Conservation (phyloP, 23 tunicate species). For the Trididemnum nubilum region DNA sequence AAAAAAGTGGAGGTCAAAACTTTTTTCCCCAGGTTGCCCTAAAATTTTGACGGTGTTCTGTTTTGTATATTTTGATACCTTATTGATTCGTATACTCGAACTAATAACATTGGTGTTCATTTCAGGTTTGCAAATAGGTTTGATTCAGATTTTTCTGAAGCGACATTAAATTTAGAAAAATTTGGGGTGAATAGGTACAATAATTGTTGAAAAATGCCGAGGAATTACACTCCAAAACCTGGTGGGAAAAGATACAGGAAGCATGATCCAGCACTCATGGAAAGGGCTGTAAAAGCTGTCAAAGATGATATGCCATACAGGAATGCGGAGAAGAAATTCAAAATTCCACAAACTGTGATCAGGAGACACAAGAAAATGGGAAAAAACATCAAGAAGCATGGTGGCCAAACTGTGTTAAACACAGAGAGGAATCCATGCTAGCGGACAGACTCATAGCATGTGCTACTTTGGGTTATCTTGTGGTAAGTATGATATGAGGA, state of each 20-base stretch:
- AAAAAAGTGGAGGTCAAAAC: not conserved
- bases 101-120: not conserved
- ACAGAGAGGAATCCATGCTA: not conserved
- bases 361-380: not conserved
- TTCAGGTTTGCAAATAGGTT: not conserved
- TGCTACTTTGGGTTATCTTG: not conserved
- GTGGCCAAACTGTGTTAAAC: not conserved
- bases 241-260: not conserved
- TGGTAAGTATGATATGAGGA: too few species aligned
- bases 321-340: not conserved
- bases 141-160: not conserved
- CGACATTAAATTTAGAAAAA: not conserved
- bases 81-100: not conserved
- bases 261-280: not conserved
- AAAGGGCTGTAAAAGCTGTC: conserved; percentile 1
- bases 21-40: not conserved
- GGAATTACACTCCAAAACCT: not conserved
- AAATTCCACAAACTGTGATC: not conserved
- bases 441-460: not conserved
- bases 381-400: not conserved
- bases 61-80: not conserved
- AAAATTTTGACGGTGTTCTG: not conserved
- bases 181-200: not conserved
- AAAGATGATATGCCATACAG: not conserved
- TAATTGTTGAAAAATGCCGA: not conserved